Evolutionary conservation across 1,140 invertebrate species (phyloP), one percentile per base, ranked within the genome.

Genomic region (Sitophilus oryzae): DNA sequence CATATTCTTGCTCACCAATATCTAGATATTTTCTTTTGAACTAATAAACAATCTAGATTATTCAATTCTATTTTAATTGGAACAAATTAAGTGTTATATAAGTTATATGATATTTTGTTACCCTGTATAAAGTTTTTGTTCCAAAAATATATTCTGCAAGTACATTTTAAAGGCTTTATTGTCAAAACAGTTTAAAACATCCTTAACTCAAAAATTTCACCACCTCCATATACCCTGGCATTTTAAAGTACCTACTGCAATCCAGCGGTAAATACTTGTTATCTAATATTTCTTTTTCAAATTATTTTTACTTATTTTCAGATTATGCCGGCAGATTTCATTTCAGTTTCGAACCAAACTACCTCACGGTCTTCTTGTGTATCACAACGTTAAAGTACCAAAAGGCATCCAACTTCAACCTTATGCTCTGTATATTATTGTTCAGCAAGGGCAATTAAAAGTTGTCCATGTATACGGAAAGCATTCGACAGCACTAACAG

Each of bases 381-480:
- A 92, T 72, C 89, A 93, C 68, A 91, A 89, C 69, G 88, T 92
- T 18, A 89, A 90, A 71, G 85, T 89, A 70, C 86, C 87, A 19
- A 81, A 84, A 52, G 81, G 83, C 44, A 74, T 84, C 10, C 82
- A 84, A 62, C 78, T 84, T 70, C 66, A 71, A 47, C 89, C 88
- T 9, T 91, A 92, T 66, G 89, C 90, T 49, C 75, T 92, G 16
- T 92, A 93, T 71, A 86, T 93, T 25, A 91, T 91, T 62, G 85
- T 93, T 19, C 88, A 91, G 67, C 91, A 91, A 69, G 89, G 89
- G 19, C 87, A 91, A 71, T 70, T 92, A 10, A 91, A 91, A 76
- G 85, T 92, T 41, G 88, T 92, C n/a, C 89, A 91, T 68, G 86
- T 91, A 15, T 91, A 90, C 72, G 88, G 88, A 1, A 89, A 91